Percentiles rank a stretch among this genome's conserved stretches.
phyloP scores from a whole-genome alignment of 1,140 invertebrate genomes.

The Pachyrhynchus sulphureomaculatus region DNA sequence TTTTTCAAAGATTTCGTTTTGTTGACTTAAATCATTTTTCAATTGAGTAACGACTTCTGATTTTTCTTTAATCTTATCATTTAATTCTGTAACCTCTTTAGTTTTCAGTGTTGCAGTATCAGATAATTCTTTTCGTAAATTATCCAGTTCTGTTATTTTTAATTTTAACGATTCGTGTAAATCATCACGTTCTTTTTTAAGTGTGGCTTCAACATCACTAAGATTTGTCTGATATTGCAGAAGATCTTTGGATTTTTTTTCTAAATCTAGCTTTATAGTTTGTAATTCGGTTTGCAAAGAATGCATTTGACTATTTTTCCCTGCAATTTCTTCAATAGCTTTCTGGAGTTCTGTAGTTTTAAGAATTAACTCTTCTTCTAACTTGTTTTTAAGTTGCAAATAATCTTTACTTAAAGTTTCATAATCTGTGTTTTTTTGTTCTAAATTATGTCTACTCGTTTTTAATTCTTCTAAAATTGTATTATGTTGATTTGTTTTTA shows the following conservation, averaged over 20 bases:
- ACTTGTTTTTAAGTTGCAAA: conserved; percentile 12
- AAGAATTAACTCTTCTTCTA: conserved; percentile 6
- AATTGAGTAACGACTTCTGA: conserved; percentile 7
- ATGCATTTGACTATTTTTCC: conserved; percentile 27
- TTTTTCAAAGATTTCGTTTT: conserved; percentile 12
- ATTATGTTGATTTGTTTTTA: conserved; percentile 1
- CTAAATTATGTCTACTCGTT: background rate
- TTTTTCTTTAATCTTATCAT: conserved; percentile 16
- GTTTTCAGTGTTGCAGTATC: conserved; percentile 6
- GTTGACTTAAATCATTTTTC: conserved; percentile 2
- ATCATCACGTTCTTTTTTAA: conserved; percentile 39
- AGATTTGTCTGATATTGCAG: conserved; percentile 34
- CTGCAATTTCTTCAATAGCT: background rate
- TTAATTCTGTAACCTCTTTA: conserved; percentile 9
- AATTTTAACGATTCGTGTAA: conserved; percentile 44
- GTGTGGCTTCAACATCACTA: conserved; percentile 32
- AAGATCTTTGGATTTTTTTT: conserved; percentile 53
- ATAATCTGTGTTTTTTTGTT: background rate
- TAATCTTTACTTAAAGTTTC: background rate
- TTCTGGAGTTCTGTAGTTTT: background rate
- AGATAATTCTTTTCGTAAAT: conserved; percentile 51
- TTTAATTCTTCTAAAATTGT: background rate
- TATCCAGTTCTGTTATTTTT: conserved; percentile 55
- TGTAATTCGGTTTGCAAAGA: conserved; percentile 35
- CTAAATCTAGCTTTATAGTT: conserved; percentile 44